Conservation (phyloP, 2,888 invertebrate species). For the Rhimphoctona megacephalus region DNA sequence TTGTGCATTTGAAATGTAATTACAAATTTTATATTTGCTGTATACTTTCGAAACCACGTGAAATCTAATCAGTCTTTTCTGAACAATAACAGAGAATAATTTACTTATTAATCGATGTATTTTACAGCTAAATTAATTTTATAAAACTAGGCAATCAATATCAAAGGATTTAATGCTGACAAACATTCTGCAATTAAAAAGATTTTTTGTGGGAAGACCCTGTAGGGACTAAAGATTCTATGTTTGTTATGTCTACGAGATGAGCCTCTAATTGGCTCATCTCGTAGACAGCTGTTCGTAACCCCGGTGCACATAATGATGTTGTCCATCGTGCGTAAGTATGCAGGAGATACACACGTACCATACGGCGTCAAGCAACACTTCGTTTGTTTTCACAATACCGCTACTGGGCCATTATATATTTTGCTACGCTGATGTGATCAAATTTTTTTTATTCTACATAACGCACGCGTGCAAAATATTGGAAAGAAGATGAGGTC, state of each 20-base stretch:
- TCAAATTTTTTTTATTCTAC: constrained; percentile 34
- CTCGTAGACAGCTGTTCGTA: constrained; percentile 69
- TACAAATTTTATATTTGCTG: background rate
- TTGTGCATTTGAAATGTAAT: too few relatives aligned
- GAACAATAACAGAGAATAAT: background rate
- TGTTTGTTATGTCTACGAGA: constrained; percentile 33
- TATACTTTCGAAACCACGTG: background rate
- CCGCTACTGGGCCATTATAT: constrained; percentile 62
- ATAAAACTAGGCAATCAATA: background rate
- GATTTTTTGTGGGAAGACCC: background rate
- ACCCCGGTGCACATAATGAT: constrained; percentile 64
- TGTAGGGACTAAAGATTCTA: constrained; percentile 36
- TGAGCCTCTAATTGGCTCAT: constrained; percentile 68
- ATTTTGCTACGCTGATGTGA: constrained; percentile 36
- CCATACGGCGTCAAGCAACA: constrained; percentile 51
- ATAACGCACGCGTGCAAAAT: background rate
- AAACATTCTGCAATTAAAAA: background rate
- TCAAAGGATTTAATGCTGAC: background rate
- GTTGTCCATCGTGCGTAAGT: constrained; percentile 55
- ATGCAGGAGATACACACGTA: constrained; percentile 31
- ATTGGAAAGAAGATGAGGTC: background rate
- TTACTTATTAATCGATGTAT: background rate
- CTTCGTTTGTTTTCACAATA: constrained; percentile 63
- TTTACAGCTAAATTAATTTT: background rate
- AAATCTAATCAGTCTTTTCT: background rate